Evolutionary conservation across 2,888 invertebrate species (phyloP).

Genomic region (Cybosia mesomella): DNA sequence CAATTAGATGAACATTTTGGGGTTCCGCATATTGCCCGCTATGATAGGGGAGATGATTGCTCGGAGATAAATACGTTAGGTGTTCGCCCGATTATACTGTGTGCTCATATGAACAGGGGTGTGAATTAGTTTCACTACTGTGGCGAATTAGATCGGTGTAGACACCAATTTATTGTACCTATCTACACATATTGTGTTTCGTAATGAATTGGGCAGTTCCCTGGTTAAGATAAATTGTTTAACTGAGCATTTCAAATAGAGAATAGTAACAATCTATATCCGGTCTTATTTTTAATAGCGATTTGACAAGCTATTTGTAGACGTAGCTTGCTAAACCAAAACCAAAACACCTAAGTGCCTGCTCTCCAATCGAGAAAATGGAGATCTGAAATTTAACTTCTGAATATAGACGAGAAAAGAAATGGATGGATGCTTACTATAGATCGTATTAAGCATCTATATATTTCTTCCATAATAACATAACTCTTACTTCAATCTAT

Average conservation of each 20-base stretch:
- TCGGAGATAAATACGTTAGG: conserved; percentile 72
- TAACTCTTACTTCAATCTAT: neutral
- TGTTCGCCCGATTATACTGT: conserved; percentile 51
- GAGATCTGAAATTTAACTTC: too few relatives aligned
- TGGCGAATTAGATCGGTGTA: conserved; percentile 41
- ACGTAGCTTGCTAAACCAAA: too few relatives aligned
- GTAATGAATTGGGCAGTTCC: neutral
- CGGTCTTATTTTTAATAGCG: too few relatives aligned
- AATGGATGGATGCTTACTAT: too few relatives aligned
- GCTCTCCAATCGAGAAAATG: too few relatives aligned
- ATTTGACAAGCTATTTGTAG: too few relatives aligned
- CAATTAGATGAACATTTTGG: conserved; percentile 87
- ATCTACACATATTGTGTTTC: neutral
- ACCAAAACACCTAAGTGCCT: too few relatives aligned
- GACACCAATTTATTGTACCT: conserved; percentile 11
- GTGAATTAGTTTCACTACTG: conserved; percentile 48
- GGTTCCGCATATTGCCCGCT: conserved; percentile 72
- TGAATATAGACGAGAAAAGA: too few relatives aligned
- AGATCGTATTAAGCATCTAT: too few relatives aligned
- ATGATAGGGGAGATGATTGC: conserved; percentile 68
- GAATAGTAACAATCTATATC: too few relatives aligned
- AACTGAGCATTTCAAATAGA: neutral
- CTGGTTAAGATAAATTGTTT: neutral
- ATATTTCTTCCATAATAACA: neutral
- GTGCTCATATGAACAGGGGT: conserved; percentile 34